Evolutionary conservation across 1,140 invertebrate genomes (phyloP), one percentile per base, ranked within the genome.

Genomic region (Drosophila sucinea): DNA sequence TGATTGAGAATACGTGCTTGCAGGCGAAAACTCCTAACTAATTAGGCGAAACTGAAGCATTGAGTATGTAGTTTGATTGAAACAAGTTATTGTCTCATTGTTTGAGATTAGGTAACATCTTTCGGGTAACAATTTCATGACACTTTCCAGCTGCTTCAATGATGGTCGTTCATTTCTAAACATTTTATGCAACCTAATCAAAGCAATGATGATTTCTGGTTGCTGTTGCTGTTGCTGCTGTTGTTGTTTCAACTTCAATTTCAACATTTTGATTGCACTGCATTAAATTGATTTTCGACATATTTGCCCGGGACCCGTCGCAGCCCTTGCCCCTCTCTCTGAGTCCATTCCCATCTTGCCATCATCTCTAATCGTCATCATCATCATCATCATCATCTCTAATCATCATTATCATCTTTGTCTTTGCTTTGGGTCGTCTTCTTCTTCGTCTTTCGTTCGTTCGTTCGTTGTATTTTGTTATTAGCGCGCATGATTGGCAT

Each of bases 401-500:
- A 73, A 40, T 47, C 65, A 44, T 25, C 57, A 29, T 27, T 61
- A 32, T 30, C 40, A 23, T 60, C 32, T 35, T 67, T 35, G 56
- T 30, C 32, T 64, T 64, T 60, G 55, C 11, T 23, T 69, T 38
- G 8, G 35, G 8, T 29, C 41, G 65, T 33, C 32, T 68, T 5
- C 23, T 54, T 56, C 58, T 60, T 44, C 10, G 17, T 17, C 17
- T 17, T 17, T 17, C 17, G 17, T 17, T 17, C 17, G 17, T 17
- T 17, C 17, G 17, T 41, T 40, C 70, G 56, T 33, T 78, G 75
- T 77, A 51, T 86, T 70, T 65, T 83, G 70, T 72, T 87, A 87
- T 83, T 87, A 87, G 78, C 77, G 83, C 84, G 79, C 79, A 89
- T 87, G 83, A 87, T 87, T 87, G 83, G 84, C 83, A 83, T 87